phyloP scores from a whole-genome alignment of 2,888 invertebrate species.

The Ochropacha duplaris region DNA sequence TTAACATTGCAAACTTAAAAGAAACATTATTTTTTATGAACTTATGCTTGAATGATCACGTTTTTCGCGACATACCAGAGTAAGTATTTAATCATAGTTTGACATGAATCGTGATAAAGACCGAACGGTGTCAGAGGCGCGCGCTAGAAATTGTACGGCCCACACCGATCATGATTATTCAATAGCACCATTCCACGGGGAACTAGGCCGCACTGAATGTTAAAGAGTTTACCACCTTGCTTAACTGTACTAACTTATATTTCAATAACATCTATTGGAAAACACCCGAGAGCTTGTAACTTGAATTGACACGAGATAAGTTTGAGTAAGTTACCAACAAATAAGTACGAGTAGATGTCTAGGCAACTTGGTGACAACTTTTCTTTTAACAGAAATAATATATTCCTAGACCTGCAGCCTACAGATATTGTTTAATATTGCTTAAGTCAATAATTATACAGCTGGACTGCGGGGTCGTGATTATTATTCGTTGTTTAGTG shows the following conservation, averaged over 20 bases:
- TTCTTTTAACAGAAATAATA: too few relatives aligned
- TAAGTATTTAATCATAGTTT: constrained; percentile 16
- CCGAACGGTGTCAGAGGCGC: constrained; percentile 32
- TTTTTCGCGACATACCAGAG: constrained; percentile 12
- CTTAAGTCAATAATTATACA: too few relatives aligned
- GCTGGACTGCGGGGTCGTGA: too few relatives aligned
- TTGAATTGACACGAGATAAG: constrained; percentile 23
- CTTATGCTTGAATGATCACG: background rate
- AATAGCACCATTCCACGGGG: constrained; percentile 63
- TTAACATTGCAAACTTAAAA: too few relatives aligned
- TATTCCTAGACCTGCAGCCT: background rate
- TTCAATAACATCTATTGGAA: constrained; percentile 9
- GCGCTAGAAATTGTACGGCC: constrained; percentile 56
- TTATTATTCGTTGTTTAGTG: too few relatives aligned
- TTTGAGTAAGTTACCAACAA: constrained; percentile 16
- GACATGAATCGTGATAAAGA: constrained; percentile 38
- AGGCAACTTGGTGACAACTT: background rate
- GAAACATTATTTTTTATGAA: too few relatives aligned
- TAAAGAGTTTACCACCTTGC: constrained; percentile 58
- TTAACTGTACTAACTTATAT: constrained; percentile 28
- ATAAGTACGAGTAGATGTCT: constrained; percentile 11
- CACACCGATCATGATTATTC: constrained; percentile 77
- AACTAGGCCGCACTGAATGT: constrained; percentile 66
- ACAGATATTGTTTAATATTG: background rate
- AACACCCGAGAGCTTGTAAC: constrained; percentile 19